These are phyloP conservation scores for Ips nitidus DNA, from an alignment of 1,140 invertebrate genomes.

Conservation along the genomic window DNA sequence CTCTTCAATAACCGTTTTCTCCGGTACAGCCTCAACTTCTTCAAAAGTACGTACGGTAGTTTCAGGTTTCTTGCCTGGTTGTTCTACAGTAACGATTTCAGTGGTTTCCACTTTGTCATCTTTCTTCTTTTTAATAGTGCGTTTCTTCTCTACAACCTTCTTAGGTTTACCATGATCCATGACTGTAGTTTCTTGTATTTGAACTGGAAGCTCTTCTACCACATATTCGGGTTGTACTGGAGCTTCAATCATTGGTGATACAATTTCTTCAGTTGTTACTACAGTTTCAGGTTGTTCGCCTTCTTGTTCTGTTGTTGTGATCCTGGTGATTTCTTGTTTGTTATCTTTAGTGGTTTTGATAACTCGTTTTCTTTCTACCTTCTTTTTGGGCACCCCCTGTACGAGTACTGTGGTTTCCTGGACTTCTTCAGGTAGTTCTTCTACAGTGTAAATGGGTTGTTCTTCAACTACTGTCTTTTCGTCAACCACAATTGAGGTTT, in stretches of 20 bases:
- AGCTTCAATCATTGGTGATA: slow-evolving; percentile 22
- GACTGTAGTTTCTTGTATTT: slow-evolving; percentile 47
- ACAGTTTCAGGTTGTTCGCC: slow-evolving; percentile 40
- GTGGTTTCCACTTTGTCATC: slow-evolving; percentile 52
- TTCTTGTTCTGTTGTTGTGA: slow-evolving; percentile 43
- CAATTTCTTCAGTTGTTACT: slow-evolving; percentile 29
- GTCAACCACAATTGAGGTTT: slow-evolving; percentile 41
- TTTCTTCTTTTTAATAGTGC: slow-evolving; percentile 18
- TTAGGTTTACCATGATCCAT: slow-evolving; percentile 42
- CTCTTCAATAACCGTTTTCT: slow-evolving; percentile 38
- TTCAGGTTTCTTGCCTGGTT: slow-evolving; percentile 17
- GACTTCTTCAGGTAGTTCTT: slow-evolving; percentile 45
- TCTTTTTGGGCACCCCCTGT: slow-evolving; percentile 45
- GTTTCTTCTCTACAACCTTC: slow-evolving; percentile 44
- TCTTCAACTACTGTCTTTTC: slow-evolving; percentile 41
- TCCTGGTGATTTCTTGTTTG: slow-evolving; percentile 47
- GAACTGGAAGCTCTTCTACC: slow-evolving; percentile 48
- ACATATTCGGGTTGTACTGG: slow-evolving; percentile 34
- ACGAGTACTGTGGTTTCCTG: slow-evolving; percentile 37
- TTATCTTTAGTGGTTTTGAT: slow-evolving; percentile 48
- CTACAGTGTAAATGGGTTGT: slow-evolving; percentile 43
- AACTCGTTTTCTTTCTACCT: slow-evolving; percentile 44
- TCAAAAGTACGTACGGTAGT: slow-evolving; percentile 40
- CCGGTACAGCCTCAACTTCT: slow-evolving; percentile 11
- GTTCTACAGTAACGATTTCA: slow-evolving; percentile 36